Base-by-base conservation (phyloP, 1,140 invertebrate genomes). In the Coenobita brevimanus region DNA sequence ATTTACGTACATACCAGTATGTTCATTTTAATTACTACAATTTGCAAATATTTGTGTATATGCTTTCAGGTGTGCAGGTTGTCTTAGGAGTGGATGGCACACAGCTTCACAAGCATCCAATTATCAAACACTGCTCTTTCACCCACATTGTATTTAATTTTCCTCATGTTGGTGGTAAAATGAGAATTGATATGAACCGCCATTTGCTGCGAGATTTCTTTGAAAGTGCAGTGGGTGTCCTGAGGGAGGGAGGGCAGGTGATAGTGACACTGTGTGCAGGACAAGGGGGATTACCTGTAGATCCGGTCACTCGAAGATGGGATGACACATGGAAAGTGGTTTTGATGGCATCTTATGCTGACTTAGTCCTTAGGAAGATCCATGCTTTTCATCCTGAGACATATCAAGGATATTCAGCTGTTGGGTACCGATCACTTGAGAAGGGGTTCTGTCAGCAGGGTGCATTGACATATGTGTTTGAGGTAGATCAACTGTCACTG, bases 131-230 rank as follows among this genome's bases (percentile, higher is more conserved):
- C 82, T 21, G 17, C 36, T 69, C 84, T 54, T 95, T 94, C 92
- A 90, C 92, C 24, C 93, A 93, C 91, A 93, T 95, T 54, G 92
- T 95, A 50, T 95, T 95, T 90, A 95, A 95, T 90, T 95, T 95
- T 92, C 95, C 95, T 41, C 94, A 95, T 91, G 92, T 93, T 69
- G 94, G 94, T 73, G 94, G 94, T n/a, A 95, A 95, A 92, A 95
- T 95, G 92, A 94, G 94, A 91, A 93, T 95, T 85, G 93, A 94
- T 90, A 93, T 93, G 89, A 95, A 95, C 91, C 92, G 94, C 82
- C 91, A 93, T 46, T 91, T 95, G 2, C 90, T 95, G 0, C 92
- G 91, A 88, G 91, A 93, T 64, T 95, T 95, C 91, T 95, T 95
- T 90, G 84, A 90, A 21, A 94, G 93, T 89, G 92, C 92, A 80